Base-by-base conservation (phyloP, 2,888 invertebrate species). In the Pocota personata region DNA sequence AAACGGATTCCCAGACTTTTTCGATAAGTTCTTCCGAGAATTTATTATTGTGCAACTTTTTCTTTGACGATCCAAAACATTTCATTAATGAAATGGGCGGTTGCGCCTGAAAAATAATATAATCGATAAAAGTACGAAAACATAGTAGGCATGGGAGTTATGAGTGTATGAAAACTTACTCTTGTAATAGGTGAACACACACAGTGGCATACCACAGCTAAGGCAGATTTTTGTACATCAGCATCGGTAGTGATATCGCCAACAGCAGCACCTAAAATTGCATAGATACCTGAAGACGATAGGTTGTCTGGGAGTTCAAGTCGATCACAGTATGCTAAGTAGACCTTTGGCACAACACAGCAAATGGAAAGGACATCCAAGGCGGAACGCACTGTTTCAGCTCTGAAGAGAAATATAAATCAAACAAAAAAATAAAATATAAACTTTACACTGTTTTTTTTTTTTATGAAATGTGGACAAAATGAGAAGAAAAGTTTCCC, bases 1-100 rank as follows among this genome's bases (percentile, higher is more conserved):
- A 93, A 0, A 98, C 96, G 88, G 97, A 97, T 91, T 98, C 97
- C 99, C 99, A 99, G 57, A 99, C 96, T 90, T 96, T 97, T 91
- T 96, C 96, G 86, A 98, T 95, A 2, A 98, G 94, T 87, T 98
- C 98, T 90, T 98, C 98, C 60, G 96, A 95, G 84, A 94, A 92
- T 93, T 96, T 90, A 92, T 93, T 92, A 82, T 95, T 93, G 0
- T 94, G 94, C 90, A 95, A 94, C 60, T 88, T 90, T 62, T 89
- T 91, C 24, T 89, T 89, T 0, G 90, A 90, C 0, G 91, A 89
- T 0, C 87, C 86, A 27, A 90, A 90, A 19, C 88, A 88, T 79
- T 90, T 91, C 0, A 91, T 89, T 3, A 90, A 50, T 2, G 64
- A 57, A 19, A 73, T 89, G 14, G 71, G 88, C 4, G 90, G 89